Evolutionary conservation across 2,888 invertebrate genomes (phyloP), one percentile per base, ranked within the genome.

Genomic region (Lithophane leautieri): DNA sequence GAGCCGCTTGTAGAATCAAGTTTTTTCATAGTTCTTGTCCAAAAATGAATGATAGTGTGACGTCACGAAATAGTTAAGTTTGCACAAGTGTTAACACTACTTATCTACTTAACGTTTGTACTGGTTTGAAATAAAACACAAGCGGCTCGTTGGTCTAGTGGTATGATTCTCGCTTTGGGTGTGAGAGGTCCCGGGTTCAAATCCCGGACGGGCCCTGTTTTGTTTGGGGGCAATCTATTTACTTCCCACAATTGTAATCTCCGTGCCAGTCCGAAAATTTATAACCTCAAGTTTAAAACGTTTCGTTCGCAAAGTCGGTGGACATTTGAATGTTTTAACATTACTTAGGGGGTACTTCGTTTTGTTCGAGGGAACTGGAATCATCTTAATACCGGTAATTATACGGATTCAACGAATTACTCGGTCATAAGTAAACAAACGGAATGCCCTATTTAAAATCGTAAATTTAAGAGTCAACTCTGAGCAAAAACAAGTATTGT

Each of bases 301-400:
- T 78, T 73, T 72, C 54, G 62, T 67, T 81, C 77, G 86, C 89
- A 84, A 88, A 90, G 89, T 88, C 91, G 88, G 91, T 88, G 95
- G 95, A 95, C 96, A 95, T 96, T 96, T 95, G 94, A 95, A 96
- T 95, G 95, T 95, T 95, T 95, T 93, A 95, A 92, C 95, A 94
- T 95, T 94, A 94, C 93, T 95, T 95, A 93, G 93, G 91, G 93
- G 92, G 93, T 91, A 90, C 91, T 92, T 88, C 91, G 89, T 90
- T 92, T 90, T 90, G 92, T 91, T 91, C 87, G 92, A 89, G 94
- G 94, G 92, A 92, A 91, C 88, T 90, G 89, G 96, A 94, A 94
- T 96, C 96, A 96, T 96, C 96, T 95, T 96, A 96, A 96, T 96
- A 93, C 96, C 92, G 88, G 96, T 96, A 96, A 97, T 97, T 97